Evolutionary conservation across 2,888 invertebrate genomes (phyloP).

Genomic region (Athalia rosae): DNA sequence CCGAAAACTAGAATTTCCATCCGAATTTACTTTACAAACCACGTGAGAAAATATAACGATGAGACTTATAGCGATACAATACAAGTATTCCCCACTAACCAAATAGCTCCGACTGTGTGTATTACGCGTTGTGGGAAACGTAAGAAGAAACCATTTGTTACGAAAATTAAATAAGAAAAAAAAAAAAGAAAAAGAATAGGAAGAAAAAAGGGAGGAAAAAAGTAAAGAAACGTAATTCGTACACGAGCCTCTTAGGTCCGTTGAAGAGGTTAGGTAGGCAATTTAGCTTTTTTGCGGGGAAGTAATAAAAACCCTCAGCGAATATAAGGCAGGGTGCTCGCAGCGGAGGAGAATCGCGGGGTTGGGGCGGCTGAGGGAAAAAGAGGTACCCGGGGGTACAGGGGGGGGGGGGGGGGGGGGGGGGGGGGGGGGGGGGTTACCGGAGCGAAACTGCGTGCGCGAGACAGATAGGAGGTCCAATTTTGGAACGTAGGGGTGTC

Average conservation of each 20-base stretch:
- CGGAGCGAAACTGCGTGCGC: constrained; percentile 53
- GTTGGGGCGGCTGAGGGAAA: constrained; percentile 46
- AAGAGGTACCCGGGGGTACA: too few species aligned
- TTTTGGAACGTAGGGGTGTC: constrained; percentile 61
- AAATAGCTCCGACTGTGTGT: constrained; percentile 21
- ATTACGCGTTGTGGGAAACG: constrained; percentile 31
- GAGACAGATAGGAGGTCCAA: constrained; percentile 74
- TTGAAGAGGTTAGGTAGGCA: constrained; percentile 54
- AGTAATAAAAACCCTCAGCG: constrained; percentile 55
- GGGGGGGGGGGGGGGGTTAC: constrained; percentile 55
- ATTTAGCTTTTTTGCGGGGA: constrained; percentile 55
- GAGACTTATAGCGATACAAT: too few species aligned
- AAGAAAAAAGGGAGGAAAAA: constrained; percentile 48
- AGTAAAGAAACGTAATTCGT: constrained; percentile 57
- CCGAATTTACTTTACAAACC: too few species aligned
- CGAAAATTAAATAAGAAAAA: constrained; percentile 47
- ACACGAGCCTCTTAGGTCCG: constrained; percentile 55
- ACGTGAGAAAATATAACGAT: too few species aligned
- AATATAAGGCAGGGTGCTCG: constrained; percentile 33
- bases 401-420: constrained; percentile 67
- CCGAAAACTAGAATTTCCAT: too few species aligned
- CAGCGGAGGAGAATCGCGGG: not conserved
- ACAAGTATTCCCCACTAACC: too few species aligned
- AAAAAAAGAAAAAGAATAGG: constrained; percentile 38
- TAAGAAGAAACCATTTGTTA: constrained; percentile 47